A percentile compares a stretch with the other conserved stretches of the same genome.
These are phyloP conservation scores for Saccostrea glomerata DNA, from an alignment of 1,140 invertebrate species.

Conservation along the genomic window DNA sequence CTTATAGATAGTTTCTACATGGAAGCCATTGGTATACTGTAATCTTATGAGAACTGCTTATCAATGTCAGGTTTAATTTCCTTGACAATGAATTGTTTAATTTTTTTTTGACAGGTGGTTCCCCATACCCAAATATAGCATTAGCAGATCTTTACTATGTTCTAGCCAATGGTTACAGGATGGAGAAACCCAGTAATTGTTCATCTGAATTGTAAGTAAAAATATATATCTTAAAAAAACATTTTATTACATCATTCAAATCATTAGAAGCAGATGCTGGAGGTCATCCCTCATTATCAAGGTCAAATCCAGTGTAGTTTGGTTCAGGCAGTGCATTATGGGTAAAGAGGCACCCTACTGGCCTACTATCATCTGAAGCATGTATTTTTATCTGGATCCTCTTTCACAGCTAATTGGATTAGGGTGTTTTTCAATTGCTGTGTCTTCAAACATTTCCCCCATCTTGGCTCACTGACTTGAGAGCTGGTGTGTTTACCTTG, in stretches of 20 bases:
- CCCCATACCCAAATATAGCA: conserved; percentile 76
- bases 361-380: conserved; percentile 8
- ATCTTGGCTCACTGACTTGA: background rate
- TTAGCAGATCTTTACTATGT: conserved; percentile 76
- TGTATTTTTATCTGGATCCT: conserved; percentile 14
- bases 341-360: conserved; percentile 16
- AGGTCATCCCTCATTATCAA: conserved; percentile 8
- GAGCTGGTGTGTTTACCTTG: conserved; percentile 2
- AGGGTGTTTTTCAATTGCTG: conserved; percentile 13
- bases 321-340: background rate
- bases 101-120: conserved; percentile 68
- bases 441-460: conserved; percentile 17
- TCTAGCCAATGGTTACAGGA: conserved; percentile 75
- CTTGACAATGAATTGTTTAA: no score
- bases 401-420: conserved; percentile 30
- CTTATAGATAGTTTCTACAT: no score
- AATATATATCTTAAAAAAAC: conserved; percentile 8
- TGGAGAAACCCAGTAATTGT: conserved; percentile 77
- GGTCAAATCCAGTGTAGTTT: background rate
- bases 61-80: no score
- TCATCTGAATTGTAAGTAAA: conserved; percentile 77
- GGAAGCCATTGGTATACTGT: no score
- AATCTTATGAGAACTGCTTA: no score
- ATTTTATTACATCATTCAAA: conserved; percentile 5
- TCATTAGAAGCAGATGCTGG: conserved; percentile 5